phyloP scores from a whole-genome alignment of 2,113 vertebrate species.

The Ailurus styani region DNA sequence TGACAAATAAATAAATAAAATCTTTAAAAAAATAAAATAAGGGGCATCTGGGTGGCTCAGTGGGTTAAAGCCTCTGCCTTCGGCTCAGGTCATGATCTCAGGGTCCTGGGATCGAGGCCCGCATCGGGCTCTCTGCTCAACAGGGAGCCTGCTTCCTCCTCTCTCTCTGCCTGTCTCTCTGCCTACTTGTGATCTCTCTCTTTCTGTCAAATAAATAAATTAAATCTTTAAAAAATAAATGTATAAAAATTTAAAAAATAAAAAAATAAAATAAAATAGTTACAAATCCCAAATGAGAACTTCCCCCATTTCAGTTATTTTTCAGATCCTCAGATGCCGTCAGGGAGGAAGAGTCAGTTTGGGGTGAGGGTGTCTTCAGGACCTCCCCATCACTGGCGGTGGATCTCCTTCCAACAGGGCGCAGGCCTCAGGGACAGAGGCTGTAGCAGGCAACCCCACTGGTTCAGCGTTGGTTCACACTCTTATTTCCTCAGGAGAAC shows the following conservation, averaged over 20 bases:
- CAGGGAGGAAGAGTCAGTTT: not conserved
- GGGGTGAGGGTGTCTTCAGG: not conserved
- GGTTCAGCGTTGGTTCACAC: not conserved
- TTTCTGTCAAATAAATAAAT: not conserved
- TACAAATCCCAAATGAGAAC: not conserved
- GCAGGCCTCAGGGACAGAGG: fast-evolving
- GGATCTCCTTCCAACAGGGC: not conserved
- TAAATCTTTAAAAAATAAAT: too few species aligned
- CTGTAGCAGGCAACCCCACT: not conserved
- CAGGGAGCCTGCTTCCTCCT: too few species aligned
- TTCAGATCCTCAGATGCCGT: not conserved
- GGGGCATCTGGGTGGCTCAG: too few species aligned
- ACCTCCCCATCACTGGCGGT: not conserved
- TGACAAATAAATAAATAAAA: not conserved
- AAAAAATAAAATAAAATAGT: not conserved
- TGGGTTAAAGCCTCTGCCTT: too few species aligned
- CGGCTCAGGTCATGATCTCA: too few species aligned
- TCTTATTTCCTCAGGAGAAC: not conserved
- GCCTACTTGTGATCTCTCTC: too few species aligned
- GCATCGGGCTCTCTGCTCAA: too few species aligned
- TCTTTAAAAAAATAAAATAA: too few species aligned
- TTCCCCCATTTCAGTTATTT: not conserved
- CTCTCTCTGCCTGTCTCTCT: too few species aligned
- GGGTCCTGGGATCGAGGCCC: too few species aligned
- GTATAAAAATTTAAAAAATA: too few species aligned